Conservation (phyloP, 2,113 vertebrate species). For the Pelmatolapia mariae region DNA sequence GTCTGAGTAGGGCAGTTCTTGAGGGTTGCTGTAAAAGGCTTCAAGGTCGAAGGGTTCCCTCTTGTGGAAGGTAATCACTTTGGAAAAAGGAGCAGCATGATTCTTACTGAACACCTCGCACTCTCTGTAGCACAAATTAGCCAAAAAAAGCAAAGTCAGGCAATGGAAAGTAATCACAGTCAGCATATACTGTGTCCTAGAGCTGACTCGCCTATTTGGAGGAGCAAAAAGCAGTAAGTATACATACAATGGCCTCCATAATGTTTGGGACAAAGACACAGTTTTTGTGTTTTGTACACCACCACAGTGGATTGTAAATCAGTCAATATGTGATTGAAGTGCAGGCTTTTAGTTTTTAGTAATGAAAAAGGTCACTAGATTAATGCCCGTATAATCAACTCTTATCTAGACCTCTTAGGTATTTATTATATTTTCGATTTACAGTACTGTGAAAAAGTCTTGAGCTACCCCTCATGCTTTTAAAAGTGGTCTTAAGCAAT, state of each 20-base stretch:
- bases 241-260: neutral
- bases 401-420: neutral
- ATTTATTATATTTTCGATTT: neutral
- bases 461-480: neutral
- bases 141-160: neutral
- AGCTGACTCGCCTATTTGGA: neutral
- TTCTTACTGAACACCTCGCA: conserved; percentile 94
- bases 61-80: conserved; percentile 97
- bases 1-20: conserved; percentile 90
- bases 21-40: conserved; percentile 86
- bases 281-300: neutral
- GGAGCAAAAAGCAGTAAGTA: neutral
- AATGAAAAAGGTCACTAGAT: neutral
- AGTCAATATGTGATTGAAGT: neutral
- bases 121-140: conserved; percentile 70
- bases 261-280: neutral
- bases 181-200: neutral
- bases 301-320: neutral
- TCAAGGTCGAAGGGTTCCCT: conserved; percentile 94
- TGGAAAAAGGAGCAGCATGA: conserved; percentile 92
- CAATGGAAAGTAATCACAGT: neutral
- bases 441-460: neutral
- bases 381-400: neutral
- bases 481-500: neutral
- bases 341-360: neutral